phyloP scores from a whole-genome alignment of 2,888 invertebrate genomes.

The Anthrax anthrax region DNA sequence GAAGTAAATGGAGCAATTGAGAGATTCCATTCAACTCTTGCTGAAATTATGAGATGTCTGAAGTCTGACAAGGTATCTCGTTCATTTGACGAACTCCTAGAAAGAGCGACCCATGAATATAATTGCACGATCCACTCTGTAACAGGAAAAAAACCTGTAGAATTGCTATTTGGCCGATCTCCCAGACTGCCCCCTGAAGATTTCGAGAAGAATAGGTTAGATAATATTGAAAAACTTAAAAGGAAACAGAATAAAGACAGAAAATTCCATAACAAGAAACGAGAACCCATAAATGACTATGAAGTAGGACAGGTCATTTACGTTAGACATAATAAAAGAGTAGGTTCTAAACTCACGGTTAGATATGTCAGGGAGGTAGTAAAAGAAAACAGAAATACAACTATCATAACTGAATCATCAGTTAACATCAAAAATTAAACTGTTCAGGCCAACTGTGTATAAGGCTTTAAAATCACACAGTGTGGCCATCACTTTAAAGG shows the following conservation, averaged over 20 bases:
- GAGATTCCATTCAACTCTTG: conserved; percentile 14
- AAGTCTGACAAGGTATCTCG: conserved; percentile 13
- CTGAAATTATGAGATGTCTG: too few species aligned
- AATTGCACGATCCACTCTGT: conserved; percentile 12
- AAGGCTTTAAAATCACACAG: too few species aligned
- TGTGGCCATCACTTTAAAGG: too few species aligned
- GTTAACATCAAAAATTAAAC: conserved; percentile 4
- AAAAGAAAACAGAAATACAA: too few species aligned
- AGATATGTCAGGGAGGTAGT: too few species aligned
- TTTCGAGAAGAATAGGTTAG: conserved; percentile 5
- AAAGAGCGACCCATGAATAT: too few species aligned
- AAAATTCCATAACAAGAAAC: too few species aligned
- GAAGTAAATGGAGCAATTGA: conserved; percentile 10
- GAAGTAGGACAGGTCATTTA: conserved; percentile 11
- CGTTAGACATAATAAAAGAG: conserved; percentile 7
- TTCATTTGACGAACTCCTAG: conserved; percentile 10
- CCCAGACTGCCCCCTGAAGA: conserved; percentile 6
- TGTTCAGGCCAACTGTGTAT: too few species aligned
- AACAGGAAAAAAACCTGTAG: too few species aligned
- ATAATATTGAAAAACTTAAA: too few species aligned
- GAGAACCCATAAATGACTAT: too few species aligned
- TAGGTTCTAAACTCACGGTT: too few species aligned
- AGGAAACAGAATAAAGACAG: conserved; percentile 7
- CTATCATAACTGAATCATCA: conserved; percentile 7
- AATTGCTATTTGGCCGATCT: conserved; percentile 9